Base-by-base conservation (phyloP, 1,140 invertebrate species). In the Polyergus mexicanus region DNA sequence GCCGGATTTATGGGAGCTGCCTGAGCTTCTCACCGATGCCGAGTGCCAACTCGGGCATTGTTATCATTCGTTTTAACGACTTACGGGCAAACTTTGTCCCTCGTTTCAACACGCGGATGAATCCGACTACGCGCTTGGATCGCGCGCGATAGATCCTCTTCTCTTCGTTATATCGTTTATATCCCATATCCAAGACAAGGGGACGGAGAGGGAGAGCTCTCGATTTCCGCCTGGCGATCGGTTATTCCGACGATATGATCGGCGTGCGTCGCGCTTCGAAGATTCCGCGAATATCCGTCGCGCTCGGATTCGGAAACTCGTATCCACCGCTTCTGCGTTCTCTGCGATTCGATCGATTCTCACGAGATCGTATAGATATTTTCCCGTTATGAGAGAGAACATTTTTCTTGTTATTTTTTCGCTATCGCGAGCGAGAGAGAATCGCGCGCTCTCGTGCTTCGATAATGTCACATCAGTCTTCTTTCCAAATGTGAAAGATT, bases 1-100 rank as follows among this genome's bases (percentile, higher is more conserved):
- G 3, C 41, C 44, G 72, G 76, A 84, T 84, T 84, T 77, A 84
- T 77, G 16, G 81, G 16, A 51, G 47, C 47, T 51, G 47, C 4
- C 16, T 51, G 13, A 60, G 56, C 60, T 44, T 13, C 16, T 51
- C 71, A 28, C n/a, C 72, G 72, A 76, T 22, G 16, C 47, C 32
- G 25, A 75, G 71, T 44, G 81, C 72, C 81, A 76, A 41, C 44
- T 76, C 72, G 41, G 44, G 81, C 60, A 77, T 77, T 84, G 81
- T 84, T 84, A 84, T 84, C 81, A 76, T 47, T 76, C 56, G 71
- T 77, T 77, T 51, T 77, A 77, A 84, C 81, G 58, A 84, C 62
- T 84, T 44, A 74, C 41, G n/a, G 72, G 32, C 35, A 51, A 84
- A 65, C 44, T 84, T 84, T 19, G 72, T 6, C 44, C 65, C 76